Evolutionary conservation across 2,888 invertebrate genomes (phyloP), one percentile per base, ranked within the genome.

Genomic region (Diachrysia chrysitis): DNA sequence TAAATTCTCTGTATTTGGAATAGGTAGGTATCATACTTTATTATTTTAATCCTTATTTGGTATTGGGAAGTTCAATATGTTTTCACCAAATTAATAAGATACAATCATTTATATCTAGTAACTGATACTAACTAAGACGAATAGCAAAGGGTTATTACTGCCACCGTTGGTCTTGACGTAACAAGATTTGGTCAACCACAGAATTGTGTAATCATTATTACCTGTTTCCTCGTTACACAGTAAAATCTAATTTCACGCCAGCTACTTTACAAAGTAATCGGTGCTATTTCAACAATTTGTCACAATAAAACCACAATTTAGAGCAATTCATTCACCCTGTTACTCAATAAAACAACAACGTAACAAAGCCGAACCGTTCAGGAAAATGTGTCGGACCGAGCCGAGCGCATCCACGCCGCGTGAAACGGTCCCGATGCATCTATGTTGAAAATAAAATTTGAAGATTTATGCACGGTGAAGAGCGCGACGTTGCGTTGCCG

Each of bases 401-500:
- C 63, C 51, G 48, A 66, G 73, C 69, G 78, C 76, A 74, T 83
- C 76, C 80, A 76, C 74, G 72, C 72, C 75, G 79, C 75, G 78
- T 87, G 88, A 89, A 89, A 90, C 87, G 76, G 59, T 57, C 81
- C 80, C 83, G 90, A 86, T 93, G 94, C 94, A 94, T 90, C 87
- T 85, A 87, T 84, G 87, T 92, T 88, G 86, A 91, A 94, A 94
- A 93, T 93, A 94, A 94, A 93, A 92, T 92, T 93, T 92, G 85
- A 90, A 92, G 92, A 94, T 93, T 93, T 94, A 94, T 95, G 93
- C 93, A 93, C 87, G 88, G 81, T 90, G 90, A 87, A 87, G 91
- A 92, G 91, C 93, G 92, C 92, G 93, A 89, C 93, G 94, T 87
- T 92, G 91, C 91, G 94, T 92, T 93, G 92, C 93, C 94, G 93